Conservation (phyloP, 2,888 invertebrate species). For the Poecilobothrus nobilitatus region DNA sequence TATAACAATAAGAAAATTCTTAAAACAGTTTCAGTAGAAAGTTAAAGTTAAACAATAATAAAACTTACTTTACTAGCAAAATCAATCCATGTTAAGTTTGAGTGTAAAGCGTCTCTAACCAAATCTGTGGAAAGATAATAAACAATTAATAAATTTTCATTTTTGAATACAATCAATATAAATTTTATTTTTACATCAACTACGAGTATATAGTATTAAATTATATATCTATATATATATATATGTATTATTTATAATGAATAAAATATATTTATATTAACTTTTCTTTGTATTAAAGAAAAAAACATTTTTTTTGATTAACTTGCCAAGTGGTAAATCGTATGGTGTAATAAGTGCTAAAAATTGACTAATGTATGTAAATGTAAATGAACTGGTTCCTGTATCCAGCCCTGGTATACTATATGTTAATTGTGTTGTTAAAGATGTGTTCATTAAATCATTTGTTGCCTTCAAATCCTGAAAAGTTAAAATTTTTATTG, state of each 20-base stretch:
- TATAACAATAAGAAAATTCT: no score
- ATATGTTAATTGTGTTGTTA: conserved; percentile 38
- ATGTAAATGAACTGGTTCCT: conserved; percentile 39
- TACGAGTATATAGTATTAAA: no score
- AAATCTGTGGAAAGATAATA: no score
- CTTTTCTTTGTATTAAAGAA: no score
- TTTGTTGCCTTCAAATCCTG: not conserved
- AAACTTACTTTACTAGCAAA: conserved; percentile 40
- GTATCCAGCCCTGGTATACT: conserved; percentile 43
- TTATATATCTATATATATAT: no score
- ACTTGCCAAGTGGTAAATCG: conserved; percentile 43
- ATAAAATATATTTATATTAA: conserved; percentile 13
- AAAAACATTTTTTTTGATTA: conserved; percentile 7
- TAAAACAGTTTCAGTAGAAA: no score
- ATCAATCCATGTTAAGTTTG: conserved; percentile 38
- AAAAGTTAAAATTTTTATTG: not conserved
- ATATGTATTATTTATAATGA: no score
- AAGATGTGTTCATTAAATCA: conserved; percentile 23
- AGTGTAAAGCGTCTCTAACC: conserved; percentile 40
- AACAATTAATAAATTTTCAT: no score
- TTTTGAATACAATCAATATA: no score
- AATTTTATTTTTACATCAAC: no score
- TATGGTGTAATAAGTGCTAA: conserved; percentile 44
- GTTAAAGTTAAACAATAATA: no score
- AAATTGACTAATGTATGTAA: conserved; percentile 43